Conservation (phyloP, 2,113 vertebrate species). For the Micromys minutus region DNA sequence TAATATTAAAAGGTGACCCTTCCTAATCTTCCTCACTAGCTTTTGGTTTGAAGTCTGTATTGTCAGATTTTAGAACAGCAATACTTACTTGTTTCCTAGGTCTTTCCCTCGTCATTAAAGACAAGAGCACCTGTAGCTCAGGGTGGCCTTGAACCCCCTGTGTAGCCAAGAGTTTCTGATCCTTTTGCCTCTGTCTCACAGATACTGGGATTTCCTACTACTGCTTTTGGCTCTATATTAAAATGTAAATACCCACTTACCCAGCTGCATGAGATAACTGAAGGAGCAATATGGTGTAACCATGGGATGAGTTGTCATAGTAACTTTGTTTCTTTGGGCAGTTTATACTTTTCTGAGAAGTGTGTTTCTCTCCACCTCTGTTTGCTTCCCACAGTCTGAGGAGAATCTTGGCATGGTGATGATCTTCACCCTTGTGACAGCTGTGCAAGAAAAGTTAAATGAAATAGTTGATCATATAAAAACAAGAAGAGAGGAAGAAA, state of each 20-base stretch:
- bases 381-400: slow-evolving; percentile 88
- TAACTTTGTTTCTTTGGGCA: neutral
- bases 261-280: neutral
- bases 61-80: neutral
- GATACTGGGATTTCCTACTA: neutral
- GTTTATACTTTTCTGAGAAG: slow-evolving; percentile 6
- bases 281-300: slow-evolving; percentile 28
- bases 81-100: neutral
- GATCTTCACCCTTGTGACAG: slow-evolving; percentile 98
- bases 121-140: neutral
- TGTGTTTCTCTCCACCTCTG: neutral
- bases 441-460: slow-evolving; percentile 97
- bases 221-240: neutral
- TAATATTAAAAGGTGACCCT: neutral
- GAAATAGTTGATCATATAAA: slow-evolving; percentile 97
- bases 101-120: neutral
- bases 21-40: neutral
- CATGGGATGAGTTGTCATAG: neutral
- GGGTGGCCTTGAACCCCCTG: neutral
- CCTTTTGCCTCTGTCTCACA: neutral
- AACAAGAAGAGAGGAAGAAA: slow-evolving; percentile 94
- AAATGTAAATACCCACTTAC: slow-evolving; percentile 4
- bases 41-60: neutral
- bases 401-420: slow-evolving; percentile 99
- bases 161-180: neutral